A percentile compares a stretch with the other conserved stretches of the same genome.
Conservation (phyloP, 2,113 vertebrate species). For the Orthonyx spaldingii region DNA sequence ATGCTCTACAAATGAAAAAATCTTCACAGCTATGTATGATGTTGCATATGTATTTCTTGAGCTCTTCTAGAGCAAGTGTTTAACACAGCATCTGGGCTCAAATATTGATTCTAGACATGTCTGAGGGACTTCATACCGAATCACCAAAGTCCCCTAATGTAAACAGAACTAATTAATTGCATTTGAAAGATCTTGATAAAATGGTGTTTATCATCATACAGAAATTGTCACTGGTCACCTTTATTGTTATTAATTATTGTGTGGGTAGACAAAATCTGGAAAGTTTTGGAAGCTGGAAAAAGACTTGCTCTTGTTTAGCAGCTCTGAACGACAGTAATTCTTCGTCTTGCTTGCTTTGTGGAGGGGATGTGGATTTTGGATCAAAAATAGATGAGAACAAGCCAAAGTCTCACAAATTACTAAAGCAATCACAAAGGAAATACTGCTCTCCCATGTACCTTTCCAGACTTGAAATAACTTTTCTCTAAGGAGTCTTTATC, state of each 20-base stretch:
- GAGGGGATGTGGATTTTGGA: neutral
- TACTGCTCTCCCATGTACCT: neutral
- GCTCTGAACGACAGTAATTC: neutral
- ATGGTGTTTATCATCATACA: neutral
- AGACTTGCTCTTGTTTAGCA: neutral
- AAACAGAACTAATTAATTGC: neutral
- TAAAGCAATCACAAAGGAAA: neutral
- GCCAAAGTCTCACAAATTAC: neutral
- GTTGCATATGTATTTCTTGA: neutral
- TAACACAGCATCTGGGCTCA: neutral
- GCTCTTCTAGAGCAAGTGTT: neutral
- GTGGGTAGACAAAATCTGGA: neutral
- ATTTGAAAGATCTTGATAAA: neutral
- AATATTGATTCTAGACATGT: accelerated
- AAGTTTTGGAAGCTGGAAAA: neutral
- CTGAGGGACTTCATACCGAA: neutral
- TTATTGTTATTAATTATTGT: neutral
- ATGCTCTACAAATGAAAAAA: neutral
- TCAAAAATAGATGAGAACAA: neutral
- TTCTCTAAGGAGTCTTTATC: neutral
- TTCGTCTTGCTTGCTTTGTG: neutral
- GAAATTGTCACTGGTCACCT: neutral
- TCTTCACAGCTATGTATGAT: accelerated
- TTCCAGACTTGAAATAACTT: neutral
- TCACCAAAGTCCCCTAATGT: neutral